Base-by-base conservation (phyloP, 2,888 invertebrate species). In the Zaprionus obscuricornis region DNA sequence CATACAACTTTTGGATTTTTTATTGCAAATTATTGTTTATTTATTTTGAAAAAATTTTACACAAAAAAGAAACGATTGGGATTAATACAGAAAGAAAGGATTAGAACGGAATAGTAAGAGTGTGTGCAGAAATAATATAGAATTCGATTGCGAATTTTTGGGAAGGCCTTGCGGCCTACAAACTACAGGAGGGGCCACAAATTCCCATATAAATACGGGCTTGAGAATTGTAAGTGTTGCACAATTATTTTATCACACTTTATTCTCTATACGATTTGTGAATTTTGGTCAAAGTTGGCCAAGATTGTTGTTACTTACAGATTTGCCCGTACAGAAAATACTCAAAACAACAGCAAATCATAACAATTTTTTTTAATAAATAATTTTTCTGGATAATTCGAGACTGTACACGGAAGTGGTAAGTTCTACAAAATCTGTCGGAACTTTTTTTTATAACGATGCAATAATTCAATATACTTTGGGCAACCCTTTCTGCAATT, bases 341-440 rank as follows among this genome's bases (percentile, higher is more conserved):
- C 31, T 50, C 40, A 14, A 34, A 22, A 31, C 49, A 16, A 31
- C 49, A 16, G 29, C 47, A 49, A 56, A 22, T 55, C 50, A 47
- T 45, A 31, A 31, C 26, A 39, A 43, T 33, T 55, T 74, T 74
- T 69, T 78, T 40, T 65, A 74, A 39, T 78, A 78, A 71, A 42
- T 62, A 74, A 78, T 31, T 56, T 46, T 11, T 52, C 51, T 36
- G 66, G 66, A 14, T 37, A 64, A 66, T 51, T 70, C 42, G 36
- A 46, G 31, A 45, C 22, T 16, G 33, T 22, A 54, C 31, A 39
- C 58, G 8, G 18, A 46, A 62, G 52, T 59, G 82, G 85, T 84
- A 34, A 81, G 82, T 62, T 1, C 11, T n/a, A 1, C n/a, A n/a
- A 1, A 0, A 0, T 0, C 4, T 3, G 7, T 11, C 1, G 8